A percentile compares a stretch with the other conserved stretches of the same genome.
These are phyloP conservation scores for Campaea margaritaria DNA, from an alignment of 2,888 invertebrate genomes.

Conservation along the genomic window DNA sequence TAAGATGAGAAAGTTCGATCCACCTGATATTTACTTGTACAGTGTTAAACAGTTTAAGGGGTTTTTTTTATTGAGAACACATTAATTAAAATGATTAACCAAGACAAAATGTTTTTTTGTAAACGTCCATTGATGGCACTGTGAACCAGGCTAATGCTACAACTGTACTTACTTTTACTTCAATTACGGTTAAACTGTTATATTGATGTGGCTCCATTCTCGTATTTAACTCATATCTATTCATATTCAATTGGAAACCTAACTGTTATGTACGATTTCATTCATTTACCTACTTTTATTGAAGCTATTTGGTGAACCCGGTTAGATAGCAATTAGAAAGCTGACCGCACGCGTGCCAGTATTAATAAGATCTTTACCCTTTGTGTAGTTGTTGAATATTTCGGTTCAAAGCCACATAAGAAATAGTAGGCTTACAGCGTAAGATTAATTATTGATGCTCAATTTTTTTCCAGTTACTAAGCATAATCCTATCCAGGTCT, in stretches of 20 bases:
- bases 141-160: conserved; percentile 26
- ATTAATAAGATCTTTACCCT: conserved; percentile 2
- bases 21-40: too few species aligned
- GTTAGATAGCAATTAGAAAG: conserved; percentile 26
- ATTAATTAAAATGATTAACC: conserved; percentile 12
- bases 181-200: conserved; percentile 17
- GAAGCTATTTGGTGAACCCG: conserved; percentile 11
- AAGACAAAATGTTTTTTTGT: conserved; percentile 8
- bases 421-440: too few species aligned
- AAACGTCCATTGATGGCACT: conserved; percentile 4
- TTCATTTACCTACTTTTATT: conserved; percentile 25
- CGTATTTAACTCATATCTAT: conserved; percentile 21
- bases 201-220: conserved; percentile 2
- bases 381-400: too few species aligned
- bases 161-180: conserved; percentile 18
- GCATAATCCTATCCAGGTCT: too few species aligned
- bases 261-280: conserved; percentile 23
- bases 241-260: conserved; percentile 27
- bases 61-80: conserved; percentile 11
- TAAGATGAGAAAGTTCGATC: too few species aligned
- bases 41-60: too few species aligned
- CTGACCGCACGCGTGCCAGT: conserved; percentile 1
- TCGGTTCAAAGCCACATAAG: too few species aligned
- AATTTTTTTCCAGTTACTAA: too few species aligned
- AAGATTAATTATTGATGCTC: too few species aligned